Evolutionary conservation across 1,140 invertebrate genomes (phyloP), one percentile per base, ranked within the genome.

Genomic region (Drosophila saltans): DNA sequence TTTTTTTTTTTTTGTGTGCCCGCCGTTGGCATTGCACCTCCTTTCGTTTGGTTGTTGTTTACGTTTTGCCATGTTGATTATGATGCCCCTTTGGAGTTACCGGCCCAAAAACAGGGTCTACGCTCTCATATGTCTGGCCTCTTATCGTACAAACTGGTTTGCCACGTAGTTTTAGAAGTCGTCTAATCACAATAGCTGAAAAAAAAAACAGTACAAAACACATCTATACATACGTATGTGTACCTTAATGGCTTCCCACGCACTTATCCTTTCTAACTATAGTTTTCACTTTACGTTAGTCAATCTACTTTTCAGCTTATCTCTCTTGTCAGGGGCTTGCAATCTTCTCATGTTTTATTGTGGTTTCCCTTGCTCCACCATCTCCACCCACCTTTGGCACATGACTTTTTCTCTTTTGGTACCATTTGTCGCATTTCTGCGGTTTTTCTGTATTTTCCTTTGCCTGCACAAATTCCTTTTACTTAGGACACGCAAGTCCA

Each of bases 401-500:
- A 24, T 48, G 43, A 48, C 21, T 52, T 52, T 3, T 52, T 52
- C 45, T 81, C 83, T 83, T 84, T 89, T 89, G 80, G 83, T 89
- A 83, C 77, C 80, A 80, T 88, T 89, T 89, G 84, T 83, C 76
- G 77, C 83, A 88, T 88, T 74, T 78, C 28, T 88, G 84, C 70
- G 80, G 77, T 83, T 78, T 63, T 63, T 62, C 63, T 55, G 8
- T 28, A 11, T 26, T 36, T 36, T 36, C 6, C 3, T 36, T 36
- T 36, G 28, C 33, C 69, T 80, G 64, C 40, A 40, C 63, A 66
- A 86, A 86, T 86, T 86, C 78, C 59, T 63, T 75, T 66, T 24
- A 58, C 45, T 43, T 69, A 76, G 76, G 80, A 88, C 77, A 86
- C 73, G 72, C 81, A 63, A 66, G 78, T 59, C 75, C 71, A 74